phyloP scores from a whole-genome alignment of 2,888 invertebrate genomes.

The Campoplex nolae region DNA sequence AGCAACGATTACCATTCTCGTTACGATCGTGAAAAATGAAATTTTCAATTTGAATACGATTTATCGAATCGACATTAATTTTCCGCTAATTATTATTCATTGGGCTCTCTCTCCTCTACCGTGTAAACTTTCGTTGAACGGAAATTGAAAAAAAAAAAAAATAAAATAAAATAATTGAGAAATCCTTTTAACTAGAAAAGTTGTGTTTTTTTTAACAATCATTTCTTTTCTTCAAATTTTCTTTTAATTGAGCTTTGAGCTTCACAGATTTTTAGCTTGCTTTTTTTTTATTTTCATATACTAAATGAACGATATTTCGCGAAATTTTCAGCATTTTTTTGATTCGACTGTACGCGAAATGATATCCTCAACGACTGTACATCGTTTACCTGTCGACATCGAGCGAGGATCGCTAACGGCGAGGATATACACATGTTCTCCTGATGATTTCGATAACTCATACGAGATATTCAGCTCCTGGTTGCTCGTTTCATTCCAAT shows the following conservation, averaged over 20 bases:
- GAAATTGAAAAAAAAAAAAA: not conserved
- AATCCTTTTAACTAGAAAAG: too few species aligned
- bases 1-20: too few species aligned
- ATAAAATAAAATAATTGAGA: too few species aligned
- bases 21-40: too few species aligned
- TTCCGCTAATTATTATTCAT: not conserved
- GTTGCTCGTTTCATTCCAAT: not conserved
- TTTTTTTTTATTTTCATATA: not conserved
- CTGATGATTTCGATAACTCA: conserved; percentile 53
- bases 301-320: not conserved
- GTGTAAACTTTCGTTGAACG: not conserved
- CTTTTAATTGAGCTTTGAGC: not conserved
- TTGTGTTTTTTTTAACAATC: too few species aligned
- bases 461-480: conserved; percentile 23
- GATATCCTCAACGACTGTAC: conserved; percentile 7
- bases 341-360: conserved; percentile 1
- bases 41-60: not conserved
- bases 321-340: not conserved
- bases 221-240: too few species aligned
- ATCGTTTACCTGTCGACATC: conserved; percentile 22
- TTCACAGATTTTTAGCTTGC: not conserved
- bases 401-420: conserved; percentile 49
- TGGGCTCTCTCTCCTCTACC: not conserved
- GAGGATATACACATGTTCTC: conserved; percentile 36
- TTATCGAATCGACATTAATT: not conserved